Conservation (phyloP, 2,888 invertebrate genomes). For the Cremastinae sp. region DNA sequence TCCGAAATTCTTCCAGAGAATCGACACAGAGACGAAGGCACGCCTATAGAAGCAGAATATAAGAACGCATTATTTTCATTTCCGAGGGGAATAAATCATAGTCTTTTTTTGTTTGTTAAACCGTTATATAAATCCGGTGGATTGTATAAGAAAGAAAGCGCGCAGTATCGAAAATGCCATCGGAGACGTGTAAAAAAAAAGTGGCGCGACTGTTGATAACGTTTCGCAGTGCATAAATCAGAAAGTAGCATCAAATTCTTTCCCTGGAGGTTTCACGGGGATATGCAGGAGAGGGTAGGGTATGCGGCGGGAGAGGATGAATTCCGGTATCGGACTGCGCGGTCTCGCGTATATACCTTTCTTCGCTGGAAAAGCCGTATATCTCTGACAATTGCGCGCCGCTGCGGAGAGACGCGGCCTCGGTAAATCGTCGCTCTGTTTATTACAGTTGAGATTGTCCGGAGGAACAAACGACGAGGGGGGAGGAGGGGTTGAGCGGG, state of each 20-base stretch:
- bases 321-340: conserved; percentile 49
- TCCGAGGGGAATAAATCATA: no score
- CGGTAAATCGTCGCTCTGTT: conserved; percentile 52
- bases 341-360: neutral
- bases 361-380: conserved; percentile 2
- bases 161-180: no score
- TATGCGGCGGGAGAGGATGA: conserved; percentile 9
- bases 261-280: neutral
- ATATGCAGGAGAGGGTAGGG: no score
- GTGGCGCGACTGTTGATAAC: neutral
- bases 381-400: conserved; percentile 24
- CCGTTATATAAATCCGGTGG: no score
- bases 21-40: no score
- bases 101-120: no score
- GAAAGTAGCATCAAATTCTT: conserved; percentile 9
- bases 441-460: conserved; percentile 54
- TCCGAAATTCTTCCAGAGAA: no score
- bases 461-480: conserved; percentile 44
- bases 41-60: no score
- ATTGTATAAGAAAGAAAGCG: neutral
- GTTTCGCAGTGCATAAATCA: conserved; percentile 15
- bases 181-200: neutral
- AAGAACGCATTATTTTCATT: no score
- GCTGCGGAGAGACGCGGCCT: neutral
- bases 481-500: neutral